Conservation (phyloP, 2,797 vertebrate species). For the Pogonophryne albipinna region DNA sequence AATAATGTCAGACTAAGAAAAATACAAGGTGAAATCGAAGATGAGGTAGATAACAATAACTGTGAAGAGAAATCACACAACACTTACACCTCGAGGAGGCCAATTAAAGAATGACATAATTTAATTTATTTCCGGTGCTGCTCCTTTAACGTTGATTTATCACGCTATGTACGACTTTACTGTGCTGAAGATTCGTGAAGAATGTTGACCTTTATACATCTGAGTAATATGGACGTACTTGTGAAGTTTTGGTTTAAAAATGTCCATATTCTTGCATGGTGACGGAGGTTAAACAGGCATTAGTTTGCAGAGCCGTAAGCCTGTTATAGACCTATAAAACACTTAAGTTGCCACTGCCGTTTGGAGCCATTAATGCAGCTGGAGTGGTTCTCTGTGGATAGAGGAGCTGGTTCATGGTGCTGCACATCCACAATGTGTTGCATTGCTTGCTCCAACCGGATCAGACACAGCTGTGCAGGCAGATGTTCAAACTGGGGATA, state of each 20-base stretch:
- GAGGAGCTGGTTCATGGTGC: not conserved
- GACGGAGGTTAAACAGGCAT: not conserved
- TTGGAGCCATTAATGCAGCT: not conserved
- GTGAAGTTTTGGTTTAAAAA: not conserved
- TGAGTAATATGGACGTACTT: not conserved
- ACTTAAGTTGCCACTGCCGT: not conserved
- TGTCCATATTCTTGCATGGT: not conserved
- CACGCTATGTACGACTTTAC: no score
- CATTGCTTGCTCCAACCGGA: conserved; percentile 6
- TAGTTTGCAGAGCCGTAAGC: not conserved
- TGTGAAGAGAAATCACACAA: not conserved
- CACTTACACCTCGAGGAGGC: not conserved
- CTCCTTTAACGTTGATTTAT: not conserved
- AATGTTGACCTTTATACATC: not conserved
- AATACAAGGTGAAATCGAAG: not conserved
- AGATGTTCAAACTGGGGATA: conserved; percentile 43
- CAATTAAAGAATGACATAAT: not conserved
- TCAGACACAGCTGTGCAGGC: conserved; percentile 45
- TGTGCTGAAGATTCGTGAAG: not conserved
- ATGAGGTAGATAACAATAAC: not conserved
- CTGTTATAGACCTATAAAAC: not conserved
- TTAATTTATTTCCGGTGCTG: no score
- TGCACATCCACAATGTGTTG: not conserved
- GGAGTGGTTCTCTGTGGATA: not conserved
- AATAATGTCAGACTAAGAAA: not conserved